A percentile compares a stretch with the other conserved stretches of the same genome.
Conservation (phyloP, 2,113 vertebrate genomes). For the Ia io region DNA sequence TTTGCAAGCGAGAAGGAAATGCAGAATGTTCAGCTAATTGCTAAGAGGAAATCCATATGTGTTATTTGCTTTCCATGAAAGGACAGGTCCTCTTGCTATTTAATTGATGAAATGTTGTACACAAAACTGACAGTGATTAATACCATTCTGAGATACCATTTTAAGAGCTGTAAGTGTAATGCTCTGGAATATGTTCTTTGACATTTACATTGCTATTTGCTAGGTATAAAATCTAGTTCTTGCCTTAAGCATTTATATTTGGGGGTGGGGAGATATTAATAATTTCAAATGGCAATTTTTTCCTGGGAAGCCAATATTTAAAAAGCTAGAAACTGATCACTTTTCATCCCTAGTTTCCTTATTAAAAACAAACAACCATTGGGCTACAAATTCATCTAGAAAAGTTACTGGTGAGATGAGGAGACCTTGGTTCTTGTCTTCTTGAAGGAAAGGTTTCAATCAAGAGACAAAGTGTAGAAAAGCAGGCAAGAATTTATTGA, state of each 20-base stretch:
- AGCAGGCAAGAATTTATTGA: too few species aligned
- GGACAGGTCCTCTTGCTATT: conserved; percentile 61
- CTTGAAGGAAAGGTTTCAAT: too few species aligned
- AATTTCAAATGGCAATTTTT: conserved; percentile 75
- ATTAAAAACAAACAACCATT: conserved; percentile 49
- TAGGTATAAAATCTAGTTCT: conserved; percentile 69
- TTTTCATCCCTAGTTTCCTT: conserved; percentile 51
- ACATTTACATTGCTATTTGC: conserved; percentile 71
- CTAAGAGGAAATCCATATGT: conserved; percentile 73
- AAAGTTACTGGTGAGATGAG: neutral
- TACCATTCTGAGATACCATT: conserved; percentile 65
- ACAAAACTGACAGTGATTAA: conserved; percentile 69
- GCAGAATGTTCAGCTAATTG: conserved; percentile 67
- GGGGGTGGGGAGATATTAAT: conserved; percentile 60
- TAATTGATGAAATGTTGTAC: conserved; percentile 75
- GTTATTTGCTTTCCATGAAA: conserved; percentile 60
- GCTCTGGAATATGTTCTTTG: conserved; percentile 71
- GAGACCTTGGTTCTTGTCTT: too few species aligned
- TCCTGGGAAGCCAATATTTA: conserved; percentile 53
- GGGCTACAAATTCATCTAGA: conserved; percentile 32
- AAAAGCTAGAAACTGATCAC: conserved; percentile 43
- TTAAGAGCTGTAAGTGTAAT: conserved; percentile 68
- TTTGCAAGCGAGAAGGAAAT: conserved; percentile 72
- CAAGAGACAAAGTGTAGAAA: too few species aligned
- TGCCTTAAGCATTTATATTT: conserved; percentile 71